phyloP scores from a whole-genome alignment of 2,113 vertebrate species.

The Catharus fuscescens region DNA sequence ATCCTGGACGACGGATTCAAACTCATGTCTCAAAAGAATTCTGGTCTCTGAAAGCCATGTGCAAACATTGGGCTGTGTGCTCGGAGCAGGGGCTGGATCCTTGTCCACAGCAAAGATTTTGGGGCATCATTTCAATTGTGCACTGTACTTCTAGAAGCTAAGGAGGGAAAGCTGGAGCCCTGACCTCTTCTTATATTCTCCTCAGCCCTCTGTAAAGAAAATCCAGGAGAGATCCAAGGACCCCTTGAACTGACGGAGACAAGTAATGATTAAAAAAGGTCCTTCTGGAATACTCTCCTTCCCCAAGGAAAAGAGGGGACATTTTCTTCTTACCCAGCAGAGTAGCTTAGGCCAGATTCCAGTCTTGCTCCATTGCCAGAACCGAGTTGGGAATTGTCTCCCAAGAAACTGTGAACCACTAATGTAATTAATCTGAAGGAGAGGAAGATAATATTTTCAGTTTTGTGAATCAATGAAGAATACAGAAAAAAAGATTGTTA shows the following conservation, averaged over 20 bases:
- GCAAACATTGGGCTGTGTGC: neutral
- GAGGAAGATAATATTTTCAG: neutral
- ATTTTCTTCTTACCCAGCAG: neutral
- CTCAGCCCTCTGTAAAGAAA: neutral
- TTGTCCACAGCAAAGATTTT: neutral
- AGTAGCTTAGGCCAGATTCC: neutral
- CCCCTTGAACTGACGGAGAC: neutral
- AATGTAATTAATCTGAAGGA: neutral
- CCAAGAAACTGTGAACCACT: neutral
- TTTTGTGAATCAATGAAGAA: constrained; percentile 6
- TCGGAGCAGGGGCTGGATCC: neutral
- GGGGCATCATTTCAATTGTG: neutral
- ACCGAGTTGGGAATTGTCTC: neutral
- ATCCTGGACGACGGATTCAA: constrained; percentile 80
- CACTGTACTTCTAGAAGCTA: neutral
- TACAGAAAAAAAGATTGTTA: neutral
- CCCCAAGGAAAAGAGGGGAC: neutral
- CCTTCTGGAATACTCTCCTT: neutral
- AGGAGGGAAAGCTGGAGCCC: neutral
- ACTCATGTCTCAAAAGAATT: constrained; percentile 66
- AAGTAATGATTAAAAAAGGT: neutral
- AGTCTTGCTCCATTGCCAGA: neutral
- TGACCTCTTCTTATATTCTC: neutral
- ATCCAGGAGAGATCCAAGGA: neutral
- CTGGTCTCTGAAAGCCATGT: constrained; percentile 27